Evolutionary conservation across 2,888 invertebrate species (phyloP).

Genomic region (Cataglyphis livida): DNA sequence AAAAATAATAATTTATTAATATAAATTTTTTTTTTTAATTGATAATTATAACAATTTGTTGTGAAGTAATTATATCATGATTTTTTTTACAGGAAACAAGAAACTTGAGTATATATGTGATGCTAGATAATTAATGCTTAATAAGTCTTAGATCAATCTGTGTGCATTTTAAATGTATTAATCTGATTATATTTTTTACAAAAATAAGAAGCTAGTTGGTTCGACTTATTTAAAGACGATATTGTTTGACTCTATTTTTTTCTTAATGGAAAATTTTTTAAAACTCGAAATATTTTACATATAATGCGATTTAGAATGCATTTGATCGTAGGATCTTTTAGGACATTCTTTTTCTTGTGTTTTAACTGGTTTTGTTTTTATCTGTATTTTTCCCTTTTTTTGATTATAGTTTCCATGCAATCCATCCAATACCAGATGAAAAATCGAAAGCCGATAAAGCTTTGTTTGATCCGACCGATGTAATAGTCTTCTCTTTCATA

Average conservation of each 20-base stretch:
- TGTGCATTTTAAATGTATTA: conserved; percentile 15
- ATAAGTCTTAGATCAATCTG: neutral
- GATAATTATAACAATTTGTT: neutral
- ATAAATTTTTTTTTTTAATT: neutral
- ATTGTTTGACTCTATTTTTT: neutral
- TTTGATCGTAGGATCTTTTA: neutral
- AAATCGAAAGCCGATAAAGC: neutral
- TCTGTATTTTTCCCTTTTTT: neutral
- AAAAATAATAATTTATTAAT: no score
- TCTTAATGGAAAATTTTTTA: conserved; percentile 8
- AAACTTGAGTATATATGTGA: neutral
- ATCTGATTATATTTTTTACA: neutral
- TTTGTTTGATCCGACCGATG: conserved; percentile 12
- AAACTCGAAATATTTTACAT: neutral
- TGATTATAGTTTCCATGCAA: neutral
- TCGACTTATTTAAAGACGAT: neutral
- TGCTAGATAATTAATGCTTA: neutral
- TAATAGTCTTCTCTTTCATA: neutral
- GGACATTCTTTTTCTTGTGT: neutral
- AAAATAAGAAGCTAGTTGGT: conserved; percentile 10
- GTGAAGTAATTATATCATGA: neutral
- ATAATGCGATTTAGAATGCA: neutral
- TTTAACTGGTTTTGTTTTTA: neutral
- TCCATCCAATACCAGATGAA: neutral
- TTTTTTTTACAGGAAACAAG: neutral